Evolutionary conservation across 2,113 vertebrate genomes (phyloP).

Genomic region (Herpetotheres cachinnans): DNA sequence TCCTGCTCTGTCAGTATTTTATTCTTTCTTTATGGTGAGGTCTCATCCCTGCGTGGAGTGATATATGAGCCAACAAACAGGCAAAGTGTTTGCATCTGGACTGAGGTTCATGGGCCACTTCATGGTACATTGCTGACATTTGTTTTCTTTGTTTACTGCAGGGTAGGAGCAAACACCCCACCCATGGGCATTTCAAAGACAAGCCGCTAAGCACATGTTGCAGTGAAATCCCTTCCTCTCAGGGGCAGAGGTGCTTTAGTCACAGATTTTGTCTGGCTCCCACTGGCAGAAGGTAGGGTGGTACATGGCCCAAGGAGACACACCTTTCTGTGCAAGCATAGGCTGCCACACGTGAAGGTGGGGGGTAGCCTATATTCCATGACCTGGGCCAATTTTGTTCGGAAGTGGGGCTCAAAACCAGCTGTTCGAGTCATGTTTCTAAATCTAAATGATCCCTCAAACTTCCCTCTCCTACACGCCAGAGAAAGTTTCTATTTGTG

Average conservation of each 20-base stretch:
- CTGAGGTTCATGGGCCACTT: background rate
- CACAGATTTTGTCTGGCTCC: background rate
- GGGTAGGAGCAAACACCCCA: background rate
- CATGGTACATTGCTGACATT: background rate
- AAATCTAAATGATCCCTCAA: background rate
- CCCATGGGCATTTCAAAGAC: background rate
- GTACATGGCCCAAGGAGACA: background rate
- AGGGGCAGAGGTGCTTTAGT: fast-evolving
- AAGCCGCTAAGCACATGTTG: background rate
- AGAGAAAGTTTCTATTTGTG: background rate
- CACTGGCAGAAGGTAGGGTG: background rate
- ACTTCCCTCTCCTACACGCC: background rate
- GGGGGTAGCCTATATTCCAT: background rate
- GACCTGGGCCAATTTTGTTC: background rate
- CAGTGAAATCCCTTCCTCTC: background rate
- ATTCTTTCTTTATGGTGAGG: background rate
- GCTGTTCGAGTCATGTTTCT: background rate
- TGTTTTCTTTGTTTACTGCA: background rate
- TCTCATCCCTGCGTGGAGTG: background rate
- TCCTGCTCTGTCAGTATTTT: background rate
- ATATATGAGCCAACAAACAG: background rate
- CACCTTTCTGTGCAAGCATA: background rate
- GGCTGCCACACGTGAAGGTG: background rate
- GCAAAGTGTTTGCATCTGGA: background rate
- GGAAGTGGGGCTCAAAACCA: background rate